These are phyloP conservation scores for Gavialis gangeticus DNA, from an alignment of 2,113 vertebrate genomes.

Conservation along the genomic window DNA sequence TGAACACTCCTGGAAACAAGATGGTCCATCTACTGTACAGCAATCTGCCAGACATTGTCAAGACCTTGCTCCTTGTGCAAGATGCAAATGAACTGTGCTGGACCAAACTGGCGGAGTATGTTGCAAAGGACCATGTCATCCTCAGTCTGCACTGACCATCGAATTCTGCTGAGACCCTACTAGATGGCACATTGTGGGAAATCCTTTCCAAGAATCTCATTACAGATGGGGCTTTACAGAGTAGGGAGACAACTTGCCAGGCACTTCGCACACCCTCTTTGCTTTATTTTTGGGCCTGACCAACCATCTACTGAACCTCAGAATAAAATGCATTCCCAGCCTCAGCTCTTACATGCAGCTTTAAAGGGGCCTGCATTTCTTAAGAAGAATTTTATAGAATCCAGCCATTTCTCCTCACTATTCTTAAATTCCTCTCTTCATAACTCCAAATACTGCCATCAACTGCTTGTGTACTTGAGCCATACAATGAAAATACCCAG, in stretches of 20 bases:
- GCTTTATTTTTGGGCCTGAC: background rate
- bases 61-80: background rate
- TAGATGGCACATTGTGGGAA: background rate
- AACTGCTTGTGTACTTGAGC: background rate
- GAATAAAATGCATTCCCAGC: accelerated
- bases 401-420: background rate
- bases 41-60: background rate
- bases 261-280: background rate
- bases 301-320: accelerated
- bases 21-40: background rate
- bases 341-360: background rate
- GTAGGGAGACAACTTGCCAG: accelerated
- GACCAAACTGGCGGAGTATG: background rate
- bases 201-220: background rate
- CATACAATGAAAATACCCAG: background rate
- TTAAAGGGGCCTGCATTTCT: too few relatives aligned
- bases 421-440: background rate
- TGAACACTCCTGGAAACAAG: background rate
- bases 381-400: too few relatives aligned
- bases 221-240: accelerated
- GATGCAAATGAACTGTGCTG: background rate
- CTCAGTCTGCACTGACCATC: accelerated
- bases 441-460: background rate
- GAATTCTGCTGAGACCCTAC: background rate
- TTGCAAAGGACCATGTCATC: background rate